These are phyloP conservation scores for Acanthochromis polyacanthus DNA, from an alignment of 2,113 vertebrate genomes.

Conservation along the genomic window DNA sequence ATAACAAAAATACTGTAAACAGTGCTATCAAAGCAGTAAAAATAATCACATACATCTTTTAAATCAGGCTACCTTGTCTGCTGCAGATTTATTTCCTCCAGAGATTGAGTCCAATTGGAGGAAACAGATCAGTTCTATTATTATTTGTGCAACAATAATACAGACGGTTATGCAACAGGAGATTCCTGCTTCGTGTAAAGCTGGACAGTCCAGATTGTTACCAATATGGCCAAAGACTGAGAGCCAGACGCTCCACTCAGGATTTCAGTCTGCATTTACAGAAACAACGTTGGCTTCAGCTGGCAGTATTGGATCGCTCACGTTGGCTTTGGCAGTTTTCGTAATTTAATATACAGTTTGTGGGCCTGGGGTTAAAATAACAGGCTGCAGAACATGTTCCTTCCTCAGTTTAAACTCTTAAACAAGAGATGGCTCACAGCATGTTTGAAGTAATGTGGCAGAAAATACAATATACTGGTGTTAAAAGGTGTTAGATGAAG, in stretches of 20 bases:
- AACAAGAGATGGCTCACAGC: neutral
- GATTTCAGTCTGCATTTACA: conserved; percentile 26
- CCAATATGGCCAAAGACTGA: conserved; percentile 33
- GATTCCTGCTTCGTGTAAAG: conserved; percentile 16
- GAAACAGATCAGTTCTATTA: conserved; percentile 15
- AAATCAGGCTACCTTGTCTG: neutral
- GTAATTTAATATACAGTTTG: neutral
- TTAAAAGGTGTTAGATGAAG: neutral
- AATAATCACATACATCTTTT: too few relatives aligned
- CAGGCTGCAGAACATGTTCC: conserved; percentile 4
- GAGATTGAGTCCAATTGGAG: conserved; percentile 15
- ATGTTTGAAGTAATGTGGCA: neutral
- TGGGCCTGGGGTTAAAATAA: neutral
- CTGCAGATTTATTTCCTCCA: neutral
- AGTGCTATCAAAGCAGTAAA: too few relatives aligned
- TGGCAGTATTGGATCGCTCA: neutral
- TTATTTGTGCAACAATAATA: conserved; percentile 28
- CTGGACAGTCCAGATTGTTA: conserved; percentile 32
- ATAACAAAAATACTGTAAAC: too few relatives aligned
- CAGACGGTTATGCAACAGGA: conserved; percentile 32
- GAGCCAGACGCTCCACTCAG: conserved; percentile 24
- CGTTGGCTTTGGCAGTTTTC: conserved; percentile 18
- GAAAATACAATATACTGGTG: neutral
- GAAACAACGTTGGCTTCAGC: conserved; percentile 21
- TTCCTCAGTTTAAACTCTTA: neutral